Base-by-base conservation (phyloP, 2,113 vertebrate species). In the Cairina moschata region DNA sequence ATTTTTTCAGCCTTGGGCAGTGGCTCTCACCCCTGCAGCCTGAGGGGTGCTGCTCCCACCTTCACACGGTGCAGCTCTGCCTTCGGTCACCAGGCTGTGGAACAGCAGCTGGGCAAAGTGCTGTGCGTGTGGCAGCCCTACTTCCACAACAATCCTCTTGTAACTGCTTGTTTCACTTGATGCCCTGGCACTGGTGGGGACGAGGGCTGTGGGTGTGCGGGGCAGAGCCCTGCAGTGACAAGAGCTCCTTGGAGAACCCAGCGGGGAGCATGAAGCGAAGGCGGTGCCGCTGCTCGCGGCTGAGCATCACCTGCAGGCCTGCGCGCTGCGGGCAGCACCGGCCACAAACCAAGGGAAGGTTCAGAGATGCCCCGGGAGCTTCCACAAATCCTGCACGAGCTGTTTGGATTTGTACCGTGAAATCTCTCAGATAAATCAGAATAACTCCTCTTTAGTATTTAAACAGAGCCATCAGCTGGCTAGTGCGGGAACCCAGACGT, bases 91-190 rank as follows among this genome's bases (percentile, higher is more conserved):
- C 31, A 4, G 32, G 18, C n/a, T 28, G 46, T 32, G 17, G 6
- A 21, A 4, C 5, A 17, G 44, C 34, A 9, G 6, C 0, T 2
- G 32, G 21, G 25, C 12, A 1, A 23, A 17, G 52, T 3, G 2
- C 36, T 2, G 2, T 4, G 50, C 22, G 25, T 8, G 26, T 11
- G 21, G 38, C 46, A 11, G 18, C 1, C 3, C 26, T 11, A 10
- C 2, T 26, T 8, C n/a, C n/a, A 2, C 2, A 3, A 46, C 2
- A 4, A n/a, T 28, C 38, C 38, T 25, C 67, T 32, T 6, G 5
- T 9, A 16, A 22, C 10, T 36, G 7, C 2, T 10, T 17, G 58
- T 7, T 28, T 23, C 3, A 6, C 11, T 46, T 18, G 3, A 8
- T 52, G 36, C 34, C 38, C 31, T 11, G 36, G 15, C 18, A 2